Conservation (phyloP, 2,888 invertebrate genomes). For the Halictus quadricinctus region DNA sequence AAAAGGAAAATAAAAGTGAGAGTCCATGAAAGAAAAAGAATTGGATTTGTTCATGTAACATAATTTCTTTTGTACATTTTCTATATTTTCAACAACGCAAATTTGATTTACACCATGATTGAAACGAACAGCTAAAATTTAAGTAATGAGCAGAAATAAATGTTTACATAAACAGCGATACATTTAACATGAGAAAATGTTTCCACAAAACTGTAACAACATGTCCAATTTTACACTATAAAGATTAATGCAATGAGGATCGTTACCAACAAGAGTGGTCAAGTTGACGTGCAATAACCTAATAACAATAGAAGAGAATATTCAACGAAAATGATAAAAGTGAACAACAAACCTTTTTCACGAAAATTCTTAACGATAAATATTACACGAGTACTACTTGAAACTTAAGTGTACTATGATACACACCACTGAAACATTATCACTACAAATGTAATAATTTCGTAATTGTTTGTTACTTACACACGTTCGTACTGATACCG, state of each 20-base stretch:
- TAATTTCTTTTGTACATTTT: too few relatives aligned
- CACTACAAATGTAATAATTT: neutral
- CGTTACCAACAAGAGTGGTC: neutral
- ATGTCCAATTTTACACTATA: neutral
- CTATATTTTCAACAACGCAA: too few relatives aligned
- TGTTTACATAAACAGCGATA: neutral
- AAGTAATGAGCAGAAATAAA: neutral
- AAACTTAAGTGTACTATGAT: slow-evolving; percentile 6
- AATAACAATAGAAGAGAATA: neutral
- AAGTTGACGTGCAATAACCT: neutral
- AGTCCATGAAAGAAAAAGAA: neutral
- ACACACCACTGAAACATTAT: slow-evolving; percentile 16
- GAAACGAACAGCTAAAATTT: neutral
- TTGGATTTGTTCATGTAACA: neutral
- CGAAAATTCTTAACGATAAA: neutral
- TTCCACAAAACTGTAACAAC: neutral
- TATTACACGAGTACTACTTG: slow-evolving; percentile 5
- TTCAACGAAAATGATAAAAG: neutral
- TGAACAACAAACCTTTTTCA: neutral
- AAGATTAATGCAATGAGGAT: neutral
- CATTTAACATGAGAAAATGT: neutral
- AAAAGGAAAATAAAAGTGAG: neutral
- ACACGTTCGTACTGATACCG: slow-evolving; percentile 5
- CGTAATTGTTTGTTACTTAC: slow-evolving; percentile 14
- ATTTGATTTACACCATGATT: too few relatives aligned